Base-by-base conservation (phyloP, 2,888 invertebrate genomes). In the Criorhina ranunculi region DNA sequence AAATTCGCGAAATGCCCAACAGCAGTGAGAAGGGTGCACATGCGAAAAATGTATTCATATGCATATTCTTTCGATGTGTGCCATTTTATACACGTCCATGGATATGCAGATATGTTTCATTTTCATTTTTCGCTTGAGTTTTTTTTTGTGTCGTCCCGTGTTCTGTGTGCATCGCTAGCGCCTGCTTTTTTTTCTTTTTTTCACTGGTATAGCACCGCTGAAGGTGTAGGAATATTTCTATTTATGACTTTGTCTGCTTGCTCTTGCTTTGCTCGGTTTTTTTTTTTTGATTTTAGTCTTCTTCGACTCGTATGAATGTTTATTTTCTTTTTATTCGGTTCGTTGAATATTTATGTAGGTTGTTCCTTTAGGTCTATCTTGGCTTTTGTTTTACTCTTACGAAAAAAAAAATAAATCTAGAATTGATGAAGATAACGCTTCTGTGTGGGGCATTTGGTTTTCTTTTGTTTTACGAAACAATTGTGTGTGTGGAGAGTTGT, bases 181-280 rank as follows among this genome's bases (percentile, higher is more conserved):
- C n/a, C 62, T 31, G 55, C 44, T 49, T 67, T 46, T 44, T 57
- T 64, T 31, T 55, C 44, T 49, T 67, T 46, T 44, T 57, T 64
- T 70, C 19, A 24, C 11, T 69, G 55, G 76, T 82, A 66, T 64
- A 49, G 44, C 66, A 76, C 75, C 69, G 69, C 49, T 5, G 75
- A 59, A 82, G 77, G 82, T 83, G 72, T 70, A 81, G 33, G 66
- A 77, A 77, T 72, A 55, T 72, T 73, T 78, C 72, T 83, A 73
- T 83, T 83, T 78, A 67, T 60, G 24, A 24, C 24, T 24, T 24
- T 24, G 70, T 53, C 78, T 77, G 35, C 55, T 3, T 66, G 24
- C 42, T 42, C 51, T 53, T 42, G 60, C 17, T 72, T 44, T 17
- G 31, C 19, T 42, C 42, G 24, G 3, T 42, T 42, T 6, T 31